A percentile compares a stretch with the other conserved stretches of the same genome.
phyloP scores from a whole-genome alignment of 2,888 invertebrate species.

The Chymomyza fuscimana region DNA sequence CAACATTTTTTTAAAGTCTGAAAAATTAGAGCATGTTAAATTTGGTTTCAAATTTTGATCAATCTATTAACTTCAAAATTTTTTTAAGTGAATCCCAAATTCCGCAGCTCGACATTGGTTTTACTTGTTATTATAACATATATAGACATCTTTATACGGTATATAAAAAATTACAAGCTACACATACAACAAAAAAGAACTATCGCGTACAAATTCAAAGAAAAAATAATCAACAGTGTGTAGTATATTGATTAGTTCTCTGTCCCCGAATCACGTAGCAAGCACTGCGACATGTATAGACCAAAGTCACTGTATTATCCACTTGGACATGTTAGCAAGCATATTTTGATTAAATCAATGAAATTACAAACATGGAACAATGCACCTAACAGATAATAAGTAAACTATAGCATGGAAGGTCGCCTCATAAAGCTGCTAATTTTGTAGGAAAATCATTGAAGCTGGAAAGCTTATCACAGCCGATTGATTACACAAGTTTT shows the following conservation, averaged over 20 bases:
- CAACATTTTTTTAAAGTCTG: no score
- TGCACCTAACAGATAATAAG: constrained; percentile 30
- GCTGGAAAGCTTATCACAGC: constrained; percentile 40
- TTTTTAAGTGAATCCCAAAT: no score
- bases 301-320: not conserved
- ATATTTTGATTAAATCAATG: constrained; percentile 14
- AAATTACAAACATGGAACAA: constrained; percentile 31
- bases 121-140: no score
- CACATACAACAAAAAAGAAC: not conserved
- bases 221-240: constrained; percentile 1
- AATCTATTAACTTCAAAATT: no score
- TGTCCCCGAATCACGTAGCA: not conserved
- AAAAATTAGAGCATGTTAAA: no score
- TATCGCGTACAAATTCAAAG: not conserved
- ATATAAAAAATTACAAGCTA: not conserved
- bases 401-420: not conserved
- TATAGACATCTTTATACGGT: no score
- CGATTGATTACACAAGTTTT: constrained; percentile 4
- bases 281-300: not conserved
- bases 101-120: no score
- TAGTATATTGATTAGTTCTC: constrained; percentile 2
- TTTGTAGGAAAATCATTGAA: constrained; percentile 18
- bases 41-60: no score
- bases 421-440: not conserved
- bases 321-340: not conserved